A percentile compares a stretch with the other conserved stretches of the same genome.
These are phyloP conservation scores for Podarcis muralis DNA, from an alignment of 2,113 vertebrate genomes.

Conservation along the genomic window DNA sequence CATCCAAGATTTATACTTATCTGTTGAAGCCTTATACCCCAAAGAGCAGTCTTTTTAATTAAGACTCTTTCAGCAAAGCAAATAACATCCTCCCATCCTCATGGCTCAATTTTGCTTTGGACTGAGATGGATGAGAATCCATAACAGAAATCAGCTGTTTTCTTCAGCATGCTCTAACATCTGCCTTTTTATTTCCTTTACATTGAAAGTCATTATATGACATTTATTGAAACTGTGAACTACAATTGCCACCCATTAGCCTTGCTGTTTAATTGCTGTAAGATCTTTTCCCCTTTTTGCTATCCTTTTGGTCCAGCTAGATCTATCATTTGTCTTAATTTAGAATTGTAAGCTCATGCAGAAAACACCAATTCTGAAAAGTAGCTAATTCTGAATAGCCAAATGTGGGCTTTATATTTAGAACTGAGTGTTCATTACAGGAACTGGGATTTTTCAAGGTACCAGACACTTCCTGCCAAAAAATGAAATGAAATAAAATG, in stretches of 20 bases:
- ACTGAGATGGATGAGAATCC: background rate
- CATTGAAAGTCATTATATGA: background rate
- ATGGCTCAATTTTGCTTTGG: background rate
- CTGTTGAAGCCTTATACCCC: background rate
- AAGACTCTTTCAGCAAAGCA: background rate
- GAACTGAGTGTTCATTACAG: background rate
- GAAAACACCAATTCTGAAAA: background rate
- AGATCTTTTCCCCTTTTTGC: background rate
- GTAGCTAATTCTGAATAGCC: background rate
- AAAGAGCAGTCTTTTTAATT: background rate
- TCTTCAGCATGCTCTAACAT: background rate
- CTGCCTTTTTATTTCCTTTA: background rate
- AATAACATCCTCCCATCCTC: background rate
- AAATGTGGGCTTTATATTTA: background rate
- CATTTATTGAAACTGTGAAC: background rate
- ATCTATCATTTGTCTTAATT: background rate
- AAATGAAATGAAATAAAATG: background rate
- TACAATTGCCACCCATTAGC: background rate
- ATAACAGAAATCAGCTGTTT: background rate
- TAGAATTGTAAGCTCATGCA: background rate
- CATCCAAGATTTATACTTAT: background rate
- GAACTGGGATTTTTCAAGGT: background rate
- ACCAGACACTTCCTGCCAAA: conserved; percentile 10
- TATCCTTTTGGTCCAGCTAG: background rate
- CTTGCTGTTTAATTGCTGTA: conserved; percentile 7